Percentiles rank a stretch among this genome's conserved stretches.
These are phyloP conservation scores for Berghia stephanieae DNA, from an alignment of 1,140 invertebrate species.

Conservation along the genomic window DNA sequence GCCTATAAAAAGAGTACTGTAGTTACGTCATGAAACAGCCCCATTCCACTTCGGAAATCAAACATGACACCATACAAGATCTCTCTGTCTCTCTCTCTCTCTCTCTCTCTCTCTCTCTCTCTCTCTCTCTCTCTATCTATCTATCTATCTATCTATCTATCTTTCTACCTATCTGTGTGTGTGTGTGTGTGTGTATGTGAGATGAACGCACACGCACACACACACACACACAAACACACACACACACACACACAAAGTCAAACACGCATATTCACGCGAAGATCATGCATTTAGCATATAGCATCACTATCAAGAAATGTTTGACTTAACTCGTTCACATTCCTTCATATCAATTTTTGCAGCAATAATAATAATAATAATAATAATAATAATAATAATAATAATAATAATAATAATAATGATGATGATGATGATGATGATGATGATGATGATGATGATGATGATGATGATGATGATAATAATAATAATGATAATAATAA, in stretches of 20 bases:
- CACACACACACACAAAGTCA: neutral
- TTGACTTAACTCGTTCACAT: too few relatives aligned
- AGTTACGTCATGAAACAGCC: too few relatives aligned
- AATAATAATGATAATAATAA: conserved; percentile 28
- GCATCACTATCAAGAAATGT: neutral
- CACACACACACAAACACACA: neutral
- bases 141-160: neutral
- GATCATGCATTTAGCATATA: neutral
- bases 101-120: neutral
- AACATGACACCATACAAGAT: neutral
- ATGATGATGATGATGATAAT: conserved; percentile 29
- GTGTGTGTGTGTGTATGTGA: neutral
- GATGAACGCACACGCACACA: neutral
- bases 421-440: conserved; percentile 29
- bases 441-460: conserved; percentile 29
- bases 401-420: neutral
- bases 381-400: neutral
- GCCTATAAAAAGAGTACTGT: too few relatives aligned
- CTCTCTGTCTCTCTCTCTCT: neutral
- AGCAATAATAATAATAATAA: too few relatives aligned
- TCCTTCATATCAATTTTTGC: too few relatives aligned
- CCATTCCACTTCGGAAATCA: too few relatives aligned
- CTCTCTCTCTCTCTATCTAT: neutral
- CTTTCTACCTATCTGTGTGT: neutral
- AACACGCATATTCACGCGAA: neutral